Evolutionary conservation across 1,140 invertebrate genomes (phyloP), one percentile per base, ranked within the genome.

Genomic region (Neodiprion pinetum): DNA sequence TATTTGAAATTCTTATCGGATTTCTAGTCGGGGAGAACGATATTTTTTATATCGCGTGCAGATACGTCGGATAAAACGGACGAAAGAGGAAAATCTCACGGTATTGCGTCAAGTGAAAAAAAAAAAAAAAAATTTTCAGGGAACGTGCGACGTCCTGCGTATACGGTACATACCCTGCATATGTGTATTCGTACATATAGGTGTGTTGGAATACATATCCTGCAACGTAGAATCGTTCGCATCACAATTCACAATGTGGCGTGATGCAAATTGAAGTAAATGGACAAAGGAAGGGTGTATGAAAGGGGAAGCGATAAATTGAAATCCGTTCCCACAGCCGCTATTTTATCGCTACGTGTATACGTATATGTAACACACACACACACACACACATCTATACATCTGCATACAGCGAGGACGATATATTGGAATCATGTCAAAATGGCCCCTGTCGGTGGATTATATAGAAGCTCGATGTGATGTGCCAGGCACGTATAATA

Each of bases 261-360:
- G 53, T 61, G 53, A 61, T 61, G 53, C 53, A 61, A 61, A 61
- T 61, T 61, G 53, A 61, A 61, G 53, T 61, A 61, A 61, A 61
- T 61, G 53, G 53, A 61, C n/a, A 61, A 61, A 61, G 53, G 53
- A 61, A 61, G 53, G 53, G 53, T 61, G 53, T 61, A 61, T 61
- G 53, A 61, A 61, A 61, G 53, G 53, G 53, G 53, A 61, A 61
- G 53, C 53, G 53, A 61, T 61, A 61, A 61, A 61, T 61, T 61
- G 53, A 61, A 61, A 61, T 61, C 53, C 8, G 4, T 61, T 61
- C 53, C 53, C 53, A 61, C 53, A n/a, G 53, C 53, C 11, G 53
- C 53, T 61, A 61, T 61, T 61, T 61, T 61, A 61, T n/a, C 53
- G 53, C 8, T 61, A 40, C 28, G 28, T 40, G 28, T 40, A 5